Percentiles rank a stretch among this genome's conserved stretches.
These are phyloP conservation scores for Ifrita kowaldi DNA, from an alignment of 2,113 vertebrate genomes.

Conservation along the genomic window DNA sequence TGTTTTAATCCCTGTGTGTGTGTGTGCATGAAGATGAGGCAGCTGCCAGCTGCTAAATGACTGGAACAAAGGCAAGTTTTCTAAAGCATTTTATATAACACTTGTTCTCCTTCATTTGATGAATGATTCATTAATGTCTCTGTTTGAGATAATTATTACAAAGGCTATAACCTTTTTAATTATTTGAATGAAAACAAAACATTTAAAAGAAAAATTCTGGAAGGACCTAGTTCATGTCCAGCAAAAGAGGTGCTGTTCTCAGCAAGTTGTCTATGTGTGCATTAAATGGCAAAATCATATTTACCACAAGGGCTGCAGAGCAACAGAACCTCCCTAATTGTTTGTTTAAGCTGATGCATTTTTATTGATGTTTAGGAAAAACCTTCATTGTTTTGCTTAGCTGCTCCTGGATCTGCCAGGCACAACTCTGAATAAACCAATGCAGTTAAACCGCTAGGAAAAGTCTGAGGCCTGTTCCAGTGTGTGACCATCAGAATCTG, in stretches of 20 bases:
- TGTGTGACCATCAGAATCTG: background rate
- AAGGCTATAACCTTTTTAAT: constrained; percentile 4
- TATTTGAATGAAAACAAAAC: constrained; percentile 4
- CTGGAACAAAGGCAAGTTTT: constrained; percentile 38
- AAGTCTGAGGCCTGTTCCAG: background rate
- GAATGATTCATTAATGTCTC: constrained; percentile 47
- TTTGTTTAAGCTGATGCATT: background rate
- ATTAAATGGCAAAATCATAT: background rate
- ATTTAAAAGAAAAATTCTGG: background rate
- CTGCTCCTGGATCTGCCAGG: background rate
- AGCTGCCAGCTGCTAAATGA: constrained; percentile 52
- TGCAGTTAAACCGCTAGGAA: background rate
- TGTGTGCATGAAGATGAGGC: background rate
- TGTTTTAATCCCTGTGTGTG: background rate
- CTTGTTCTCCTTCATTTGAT: constrained; percentile 32
- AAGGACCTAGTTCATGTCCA: background rate
- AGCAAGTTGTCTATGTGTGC: background rate
- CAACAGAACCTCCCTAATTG: background rate
- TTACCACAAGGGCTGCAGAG: background rate
- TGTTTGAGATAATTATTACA: constrained; percentile 18
- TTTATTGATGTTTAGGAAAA: background rate
- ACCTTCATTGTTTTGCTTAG: background rate
- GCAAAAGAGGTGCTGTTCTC: background rate
- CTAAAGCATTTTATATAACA: constrained; percentile 18
- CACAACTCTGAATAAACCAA: background rate